phyloP scores from a whole-genome alignment of 2,113 vertebrate genomes.

The Heliornis fulica region DNA sequence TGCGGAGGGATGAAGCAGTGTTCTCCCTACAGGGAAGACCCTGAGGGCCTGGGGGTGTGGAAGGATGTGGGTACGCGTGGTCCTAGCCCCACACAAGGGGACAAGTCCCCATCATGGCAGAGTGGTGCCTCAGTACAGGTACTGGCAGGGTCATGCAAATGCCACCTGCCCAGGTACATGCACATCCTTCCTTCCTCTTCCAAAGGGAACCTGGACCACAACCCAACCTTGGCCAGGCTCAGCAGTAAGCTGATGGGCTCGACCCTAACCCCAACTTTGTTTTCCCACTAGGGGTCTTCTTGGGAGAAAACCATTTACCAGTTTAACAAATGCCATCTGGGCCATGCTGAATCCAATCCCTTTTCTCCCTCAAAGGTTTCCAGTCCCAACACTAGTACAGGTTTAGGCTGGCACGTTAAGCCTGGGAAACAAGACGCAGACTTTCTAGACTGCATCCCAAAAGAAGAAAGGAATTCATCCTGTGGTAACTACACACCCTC shows the following conservation, averaged over 20 bases:
- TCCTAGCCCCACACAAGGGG: accelerated
- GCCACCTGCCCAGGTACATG: not conserved
- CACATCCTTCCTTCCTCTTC: not conserved
- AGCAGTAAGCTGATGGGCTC: not conserved
- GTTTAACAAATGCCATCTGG: not conserved
- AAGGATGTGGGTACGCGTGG: not conserved
- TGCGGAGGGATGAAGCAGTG: not conserved
- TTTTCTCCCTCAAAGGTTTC: not conserved
- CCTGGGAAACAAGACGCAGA: not conserved
- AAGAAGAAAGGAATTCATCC: not conserved
- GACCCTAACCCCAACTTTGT: not conserved
- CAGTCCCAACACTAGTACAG: not conserved
- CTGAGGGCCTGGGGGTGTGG: not conserved
- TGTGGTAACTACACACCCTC: not conserved
- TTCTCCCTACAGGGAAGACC: not conserved
- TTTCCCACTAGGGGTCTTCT: not conserved
- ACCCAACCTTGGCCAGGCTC: not conserved
- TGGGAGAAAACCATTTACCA: not conserved
- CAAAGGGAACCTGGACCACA: not conserved
- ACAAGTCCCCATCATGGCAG: not conserved
- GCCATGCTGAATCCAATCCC: not conserved
- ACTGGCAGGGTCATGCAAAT: not conserved
- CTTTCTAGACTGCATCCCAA: not conserved
- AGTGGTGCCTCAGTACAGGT: not conserved
- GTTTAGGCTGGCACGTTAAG: not conserved